Evolutionary conservation across 2,797 vertebrate species (phyloP).

Genomic region (Rousettus madagascariensis): DNA sequence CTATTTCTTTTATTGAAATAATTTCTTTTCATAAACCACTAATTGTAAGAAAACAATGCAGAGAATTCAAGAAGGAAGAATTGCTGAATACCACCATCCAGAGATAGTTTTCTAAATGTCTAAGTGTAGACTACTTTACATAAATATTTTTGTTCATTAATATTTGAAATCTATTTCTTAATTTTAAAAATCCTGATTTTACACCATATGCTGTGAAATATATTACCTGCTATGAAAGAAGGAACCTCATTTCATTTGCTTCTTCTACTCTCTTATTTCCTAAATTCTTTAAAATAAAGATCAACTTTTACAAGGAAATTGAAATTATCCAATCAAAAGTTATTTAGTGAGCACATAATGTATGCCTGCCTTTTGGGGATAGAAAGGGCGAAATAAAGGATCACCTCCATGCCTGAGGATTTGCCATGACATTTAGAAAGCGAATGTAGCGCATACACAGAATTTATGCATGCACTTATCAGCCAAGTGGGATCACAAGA

Average conservation of each 20-base stretch:
- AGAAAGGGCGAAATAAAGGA: background rate
- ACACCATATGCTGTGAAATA: background rate
- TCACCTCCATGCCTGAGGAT: background rate
- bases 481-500: background rate
- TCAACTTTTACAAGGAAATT: background rate
- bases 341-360: background rate
- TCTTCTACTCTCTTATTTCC: background rate
- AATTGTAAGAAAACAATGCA: background rate
- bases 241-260: background rate
- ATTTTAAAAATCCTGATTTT: background rate
- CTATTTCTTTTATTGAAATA: background rate
- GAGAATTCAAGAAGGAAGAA: background rate
- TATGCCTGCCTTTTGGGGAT: background rate
- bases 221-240: background rate
- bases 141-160: background rate
- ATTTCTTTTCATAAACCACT: background rate
- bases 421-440: background rate
- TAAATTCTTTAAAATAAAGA: background rate
- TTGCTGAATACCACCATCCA: background rate
- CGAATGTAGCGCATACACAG: accelerated
- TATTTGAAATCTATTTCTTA: background rate
- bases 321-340: background rate
- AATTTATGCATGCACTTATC: background rate
- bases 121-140: background rate
- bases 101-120: background rate